Percentiles rank a stretch among this genome's conserved stretches.
Evolutionary conservation across 2,888 invertebrate species (phyloP).

Genomic region (Xylophagus ater): DNA sequence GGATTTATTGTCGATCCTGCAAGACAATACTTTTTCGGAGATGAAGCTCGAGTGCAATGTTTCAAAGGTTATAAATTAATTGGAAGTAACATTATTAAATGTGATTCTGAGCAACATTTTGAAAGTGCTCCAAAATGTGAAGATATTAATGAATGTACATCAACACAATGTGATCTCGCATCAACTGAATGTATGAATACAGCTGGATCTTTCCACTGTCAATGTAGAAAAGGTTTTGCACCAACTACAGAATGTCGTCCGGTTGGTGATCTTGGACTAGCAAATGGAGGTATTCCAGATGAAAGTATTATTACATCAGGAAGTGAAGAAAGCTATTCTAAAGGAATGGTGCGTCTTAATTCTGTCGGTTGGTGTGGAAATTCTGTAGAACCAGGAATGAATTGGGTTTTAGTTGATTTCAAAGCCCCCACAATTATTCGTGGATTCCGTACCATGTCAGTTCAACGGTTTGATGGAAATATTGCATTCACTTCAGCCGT

Average conservation of each 20-base stretch:
- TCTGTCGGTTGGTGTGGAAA: conserved; percentile 86
- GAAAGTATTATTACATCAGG: conserved; percentile 78
- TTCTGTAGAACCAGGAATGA: conserved; percentile 71
- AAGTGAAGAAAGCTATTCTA: conserved; percentile 70
- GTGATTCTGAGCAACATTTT: conserved; percentile 74
- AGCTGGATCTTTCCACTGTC: conserved; percentile 79
- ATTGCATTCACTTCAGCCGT: conserved; percentile 85
- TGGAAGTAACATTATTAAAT: conserved; percentile 71
- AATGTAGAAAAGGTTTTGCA: conserved; percentile 71
- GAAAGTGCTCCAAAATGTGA: conserved; percentile 78
- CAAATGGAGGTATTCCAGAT: conserved; percentile 79
- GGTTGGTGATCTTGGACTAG: conserved; percentile 71
- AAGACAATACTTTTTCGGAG: conserved; percentile 69
- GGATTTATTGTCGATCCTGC: conserved; percentile 74
- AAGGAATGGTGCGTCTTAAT: conserved; percentile 73
- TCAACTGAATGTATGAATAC: conserved; percentile 86
- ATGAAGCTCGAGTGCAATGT: conserved; percentile 86
- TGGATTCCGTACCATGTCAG: conserved; percentile 85
- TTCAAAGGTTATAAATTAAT: conserved; percentile 80
- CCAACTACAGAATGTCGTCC: conserved; percentile 83
- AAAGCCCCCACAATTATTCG: conserved; percentile 80
- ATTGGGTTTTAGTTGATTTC: conserved; percentile 80
- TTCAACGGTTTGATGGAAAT: conserved; percentile 68
- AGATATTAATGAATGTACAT: conserved; percentile 83
- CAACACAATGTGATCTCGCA: conserved; percentile 78